Base-by-base conservation (phyloP, 2,888 invertebrate genomes). In the Pseudolycoriella hygida region DNA sequence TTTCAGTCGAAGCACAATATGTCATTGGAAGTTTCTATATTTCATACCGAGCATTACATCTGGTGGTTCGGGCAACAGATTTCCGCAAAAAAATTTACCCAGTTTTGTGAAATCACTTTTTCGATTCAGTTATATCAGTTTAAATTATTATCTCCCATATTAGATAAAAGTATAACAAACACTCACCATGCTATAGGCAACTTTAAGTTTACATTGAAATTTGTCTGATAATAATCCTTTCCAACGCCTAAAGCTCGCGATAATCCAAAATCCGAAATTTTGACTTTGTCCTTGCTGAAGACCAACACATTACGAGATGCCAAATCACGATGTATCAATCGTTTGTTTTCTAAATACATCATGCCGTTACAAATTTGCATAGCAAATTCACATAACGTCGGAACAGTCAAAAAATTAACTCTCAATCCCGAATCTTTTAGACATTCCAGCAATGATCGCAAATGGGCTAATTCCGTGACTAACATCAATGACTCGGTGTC, bases 141-240 rank as follows among this genome's bases (percentile, higher is more conserved):
- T n/a, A n/a, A n/a, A n/a, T n/a, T n/a, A n/a, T n/a, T n/a, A n/a
- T n/a, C n/a, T n/a, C n/a, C n/a, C n/a, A n/a, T n/a, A n/a, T n/a
- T n/a, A n/a, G n/a, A n/a, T n/a, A n/a, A n/a, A n/a, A n/a, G n/a
- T n/a, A n/a, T 25, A 25, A 25, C 25, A 25, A 8, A 25, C 25
- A 25, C 25, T 69, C 61, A 84, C 97, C 97, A 97, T 3, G 97
- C 97, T 51, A 97, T 94, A 1, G 97, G 97, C 47, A 98, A 69
- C 66, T 96, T 96, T 48, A 97, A 73, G 68, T 93, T 93, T 32
- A 94, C 92, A 61, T 90, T 93, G 62, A 94, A 94, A 68, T 97
- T 96, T 3, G 93, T 94, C 64, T 96, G 93, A 61, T 98, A 98
- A 62, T 98, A 98, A 64, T 98, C 96, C 64, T 97, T 97, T 20